Evolutionary conservation across 2,113 vertebrate genomes (phyloP), one percentile per base, ranked within the genome.

Genomic region (Puffinus mauretanicus): DNA sequence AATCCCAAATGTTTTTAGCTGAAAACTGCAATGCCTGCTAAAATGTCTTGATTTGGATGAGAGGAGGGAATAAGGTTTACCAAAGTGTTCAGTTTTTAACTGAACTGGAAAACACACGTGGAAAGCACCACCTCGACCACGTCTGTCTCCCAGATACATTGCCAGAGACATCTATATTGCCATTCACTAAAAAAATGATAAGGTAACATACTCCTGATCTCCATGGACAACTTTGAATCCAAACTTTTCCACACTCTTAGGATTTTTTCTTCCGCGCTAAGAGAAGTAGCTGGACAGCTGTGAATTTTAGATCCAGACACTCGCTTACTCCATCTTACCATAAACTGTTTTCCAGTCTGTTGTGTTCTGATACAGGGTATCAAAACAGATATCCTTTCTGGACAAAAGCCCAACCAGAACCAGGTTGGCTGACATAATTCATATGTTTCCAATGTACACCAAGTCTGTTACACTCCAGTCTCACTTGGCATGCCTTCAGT

Each of bases 301-400:
- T 66, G 70, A 62, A 46, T 60, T 97, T 91, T 66, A 75, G 66
- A 62, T 46, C 29, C 64, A 75, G 65, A 40, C 20, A 65, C 20
- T 83, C 12, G 3, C 42, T 81, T 91, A 76, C 11, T 16, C 24
- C 16, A 40, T 81, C 21, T 82, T 82, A 76, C 86, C 3, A 4
- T 67, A 88, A 85, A 70, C 11, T 76, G 7, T 96, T 92, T 96
- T 91, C 72, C 42, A 49, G 25, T 52, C 88, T 91, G 92, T 95
- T 97, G 92, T 93, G 52, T 85, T 92, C 67, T 94, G 84, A 95
- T 49, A 86, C 7, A 92, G 81, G 16, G 70, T 96, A 93, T 82
- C 85, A 95, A 96, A 96, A 82, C 90, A 96, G 77, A 97, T 94
- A 98, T 98, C 97, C 97, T 98, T 88, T 93, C 67, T 98, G 98